Evolutionary conservation across 2,113 vertebrate species (phyloP).

Genomic region (Tyrannus savana): DNA sequence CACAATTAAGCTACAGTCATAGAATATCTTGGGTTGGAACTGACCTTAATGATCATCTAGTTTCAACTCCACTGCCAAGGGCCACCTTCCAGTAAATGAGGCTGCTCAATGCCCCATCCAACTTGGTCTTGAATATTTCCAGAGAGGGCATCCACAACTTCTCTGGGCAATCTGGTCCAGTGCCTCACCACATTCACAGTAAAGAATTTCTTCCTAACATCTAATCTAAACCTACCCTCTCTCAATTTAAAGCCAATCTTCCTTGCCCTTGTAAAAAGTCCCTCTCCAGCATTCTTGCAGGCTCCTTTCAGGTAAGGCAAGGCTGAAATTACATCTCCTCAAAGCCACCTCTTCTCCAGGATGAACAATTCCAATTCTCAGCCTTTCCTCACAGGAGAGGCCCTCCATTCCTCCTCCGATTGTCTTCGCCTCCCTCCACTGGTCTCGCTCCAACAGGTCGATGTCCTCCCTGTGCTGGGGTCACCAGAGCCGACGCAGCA

Average conservation of each 20-base stretch:
- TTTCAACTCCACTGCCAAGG: neutral
- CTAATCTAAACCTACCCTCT: neutral
- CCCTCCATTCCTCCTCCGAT: neutral
- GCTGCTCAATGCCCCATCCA: neutral
- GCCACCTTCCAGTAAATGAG: neutral
- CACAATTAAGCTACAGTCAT: neutral
- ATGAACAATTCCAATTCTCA: neutral
- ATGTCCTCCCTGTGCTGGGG: neutral
- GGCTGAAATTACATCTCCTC: neutral
- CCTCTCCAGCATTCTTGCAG: neutral
- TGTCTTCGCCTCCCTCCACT: neutral
- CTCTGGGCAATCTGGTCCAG: neutral
- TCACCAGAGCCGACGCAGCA: neutral
- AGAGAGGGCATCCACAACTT: neutral
- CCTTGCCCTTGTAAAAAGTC: neutral
- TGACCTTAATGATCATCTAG: neutral
- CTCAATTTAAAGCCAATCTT: neutral
- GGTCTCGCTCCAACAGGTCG: neutral
- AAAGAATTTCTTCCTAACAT: neutral
- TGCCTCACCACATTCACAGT: neutral
- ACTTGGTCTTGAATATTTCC: neutral
- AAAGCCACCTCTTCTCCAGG: neutral
- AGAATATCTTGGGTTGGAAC: rapidly evolving
- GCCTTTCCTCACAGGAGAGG: neutral
- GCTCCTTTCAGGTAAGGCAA: neutral